These are phyloP conservation scores for Polymixis lichenea DNA, from an alignment of 2,888 invertebrate species.

Conservation along the genomic window DNA sequence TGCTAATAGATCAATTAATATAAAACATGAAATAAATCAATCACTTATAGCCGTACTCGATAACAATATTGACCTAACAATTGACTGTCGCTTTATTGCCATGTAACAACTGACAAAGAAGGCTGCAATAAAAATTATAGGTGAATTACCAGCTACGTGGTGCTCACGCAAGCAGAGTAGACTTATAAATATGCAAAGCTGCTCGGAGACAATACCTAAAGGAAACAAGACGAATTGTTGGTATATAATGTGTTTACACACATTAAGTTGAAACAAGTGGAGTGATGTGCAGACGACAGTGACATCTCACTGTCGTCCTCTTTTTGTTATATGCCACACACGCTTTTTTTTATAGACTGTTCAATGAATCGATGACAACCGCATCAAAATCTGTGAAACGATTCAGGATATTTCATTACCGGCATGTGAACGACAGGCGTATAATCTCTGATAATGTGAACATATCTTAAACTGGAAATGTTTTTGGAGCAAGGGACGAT, in stretches of 20 bases:
- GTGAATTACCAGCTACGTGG: slow-evolving; percentile 33
- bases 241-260: slow-evolving; percentile 24
- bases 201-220: slow-evolving; percentile 5
- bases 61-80: slow-evolving; percentile 46
- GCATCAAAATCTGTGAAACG: slow-evolving; percentile 29
- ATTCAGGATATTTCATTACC: slow-evolving; percentile 3
- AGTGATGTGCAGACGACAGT: slow-evolving; percentile 22
- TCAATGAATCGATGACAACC: slow-evolving; percentile 17
- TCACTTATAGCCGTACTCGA: slow-evolving; percentile 18
- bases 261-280: background rate
- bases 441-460: slow-evolving; percentile 1
- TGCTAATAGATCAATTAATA: slow-evolving; percentile 21
- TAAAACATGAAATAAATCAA: slow-evolving; percentile 40
- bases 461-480: background rate
- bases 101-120: slow-evolving; percentile 37
- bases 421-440: background rate
- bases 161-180: slow-evolving; percentile 4
- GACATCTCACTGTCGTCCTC: background rate
- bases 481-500: background rate
- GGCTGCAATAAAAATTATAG: slow-evolving; percentile 42
- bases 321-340: slow-evolving; percentile 4
- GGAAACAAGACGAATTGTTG: slow-evolving; percentile 17
- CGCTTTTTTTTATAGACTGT: slow-evolving; percentile 23
- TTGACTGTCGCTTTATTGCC: slow-evolving; percentile 45
- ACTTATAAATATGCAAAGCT: slow-evolving; percentile 43